These are phyloP conservation scores for Drosophila quasianomalipes DNA, from an alignment of 2,888 invertebrate species.

Conservation along the genomic window DNA sequence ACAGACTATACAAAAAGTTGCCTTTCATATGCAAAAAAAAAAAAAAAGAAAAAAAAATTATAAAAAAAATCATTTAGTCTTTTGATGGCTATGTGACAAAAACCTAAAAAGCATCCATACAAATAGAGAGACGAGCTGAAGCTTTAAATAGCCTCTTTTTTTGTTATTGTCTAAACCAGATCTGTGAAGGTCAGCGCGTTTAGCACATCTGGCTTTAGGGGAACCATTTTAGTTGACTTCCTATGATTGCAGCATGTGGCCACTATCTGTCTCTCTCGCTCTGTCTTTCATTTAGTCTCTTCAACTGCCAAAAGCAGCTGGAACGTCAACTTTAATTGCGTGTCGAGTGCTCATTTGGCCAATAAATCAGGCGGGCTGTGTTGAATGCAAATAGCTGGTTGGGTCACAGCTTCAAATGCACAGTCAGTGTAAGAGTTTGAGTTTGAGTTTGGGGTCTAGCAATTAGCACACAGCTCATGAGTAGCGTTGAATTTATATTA, in stretches of 20 bases:
- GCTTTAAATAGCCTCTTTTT: slow-evolving; percentile 18
- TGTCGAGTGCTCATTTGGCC: slow-evolving; percentile 52
- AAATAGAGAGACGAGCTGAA: slow-evolving; percentile 32
- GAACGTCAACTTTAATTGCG: slow-evolving; percentile 58
- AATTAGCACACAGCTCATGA: slow-evolving; percentile 69
- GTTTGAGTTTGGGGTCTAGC: slow-evolving; percentile 35
- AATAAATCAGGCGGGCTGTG: slow-evolving; percentile 57
- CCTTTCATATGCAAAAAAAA: slow-evolving; percentile 69
- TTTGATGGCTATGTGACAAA: slow-evolving; percentile 49
- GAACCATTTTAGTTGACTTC: slow-evolving; percentile 18
- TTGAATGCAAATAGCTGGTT: slow-evolving; percentile 51
- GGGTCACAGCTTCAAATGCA: slow-evolving; percentile 18
- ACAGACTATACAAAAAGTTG: slow-evolving; percentile 44
- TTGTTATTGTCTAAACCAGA: slow-evolving; percentile 60
- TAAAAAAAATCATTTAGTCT: slow-evolving; percentile 58
- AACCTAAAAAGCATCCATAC: slow-evolving; percentile 17
- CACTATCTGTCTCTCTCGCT: background rate
- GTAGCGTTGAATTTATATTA: slow-evolving; percentile 68
- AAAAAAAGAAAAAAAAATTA: slow-evolving; percentile 5
- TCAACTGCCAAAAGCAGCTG: background rate
- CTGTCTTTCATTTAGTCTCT: background rate
- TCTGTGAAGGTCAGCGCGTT: slow-evolving; percentile 70
- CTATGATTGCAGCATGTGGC: slow-evolving; percentile 13
- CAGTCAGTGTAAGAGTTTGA: background rate
- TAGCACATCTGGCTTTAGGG: slow-evolving; percentile 48